phyloP scores from a whole-genome alignment of 2,888 invertebrate species.

The Rapana venosa region DNA sequence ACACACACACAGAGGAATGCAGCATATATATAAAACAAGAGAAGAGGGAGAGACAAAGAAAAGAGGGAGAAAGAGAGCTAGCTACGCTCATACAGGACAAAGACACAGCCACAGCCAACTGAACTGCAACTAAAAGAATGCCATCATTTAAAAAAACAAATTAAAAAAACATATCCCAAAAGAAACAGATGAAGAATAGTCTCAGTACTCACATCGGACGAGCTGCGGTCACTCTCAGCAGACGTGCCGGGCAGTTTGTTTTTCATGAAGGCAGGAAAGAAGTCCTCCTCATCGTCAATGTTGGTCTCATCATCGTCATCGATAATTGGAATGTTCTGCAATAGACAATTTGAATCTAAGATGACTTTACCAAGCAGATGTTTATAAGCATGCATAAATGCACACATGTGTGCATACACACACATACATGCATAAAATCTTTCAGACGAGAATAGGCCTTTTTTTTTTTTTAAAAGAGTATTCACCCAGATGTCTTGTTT shows the following conservation, averaged over 20 bases:
- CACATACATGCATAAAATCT: background rate
- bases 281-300: conserved; percentile 68
- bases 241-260: background rate
- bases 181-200: too few relatives aligned
- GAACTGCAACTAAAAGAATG: too few relatives aligned
- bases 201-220: conserved; percentile 38
- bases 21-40: too few relatives aligned
- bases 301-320: conserved; percentile 68
- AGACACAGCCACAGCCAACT: background rate
- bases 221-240: conserved; percentile 39
- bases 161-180: too few relatives aligned
- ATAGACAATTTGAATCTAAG: too few relatives aligned
- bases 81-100: too few relatives aligned
- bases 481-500: too few relatives aligned
- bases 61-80: background rate
- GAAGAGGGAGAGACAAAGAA: background rate
- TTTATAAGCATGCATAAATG: background rate
- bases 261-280: conserved; percentile 57
- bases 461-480: too few relatives aligned
- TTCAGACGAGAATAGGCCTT: too few relatives aligned
- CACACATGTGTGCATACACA: background rate
- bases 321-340: conserved; percentile 66
- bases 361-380: too few relatives aligned
- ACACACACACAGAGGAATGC: too few relatives aligned
- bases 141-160: too few relatives aligned